A percentile compares a stretch with the other conserved stretches of the same genome.
Conservation (phyloP, 2,888 invertebrate genomes). For the Heterodera filipjevi region DNA sequence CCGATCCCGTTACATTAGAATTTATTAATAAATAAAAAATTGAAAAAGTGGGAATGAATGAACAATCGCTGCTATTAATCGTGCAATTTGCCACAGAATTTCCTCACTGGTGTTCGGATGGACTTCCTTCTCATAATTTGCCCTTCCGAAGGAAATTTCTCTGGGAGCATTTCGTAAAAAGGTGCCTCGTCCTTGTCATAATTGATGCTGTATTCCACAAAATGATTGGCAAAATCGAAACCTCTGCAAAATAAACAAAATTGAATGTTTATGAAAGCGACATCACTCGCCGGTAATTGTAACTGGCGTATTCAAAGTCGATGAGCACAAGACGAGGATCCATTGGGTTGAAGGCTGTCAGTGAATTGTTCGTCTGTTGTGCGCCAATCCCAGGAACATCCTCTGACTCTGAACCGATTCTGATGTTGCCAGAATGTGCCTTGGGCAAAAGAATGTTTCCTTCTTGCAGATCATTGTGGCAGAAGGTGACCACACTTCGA, state of each 20-base stretch:
- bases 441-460: no score
- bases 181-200: constrained; percentile 81
- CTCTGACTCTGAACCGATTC: no score
- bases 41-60: no score
- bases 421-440: no score
- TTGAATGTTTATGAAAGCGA: not conserved
- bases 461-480: no score
- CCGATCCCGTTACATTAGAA: no score
- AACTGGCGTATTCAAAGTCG: constrained; percentile 66
- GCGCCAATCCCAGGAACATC: no score
- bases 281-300: constrained; percentile 75
- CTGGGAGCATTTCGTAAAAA: constrained; percentile 75
- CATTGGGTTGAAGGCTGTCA: constrained; percentile 64
- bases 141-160: constrained; percentile 69
- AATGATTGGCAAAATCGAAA: constrained; percentile 92
- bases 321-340: constrained; percentile 66
- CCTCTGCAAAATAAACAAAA: no score
- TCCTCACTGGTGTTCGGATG: constrained; percentile 25
- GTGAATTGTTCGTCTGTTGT: constrained; percentile 45
- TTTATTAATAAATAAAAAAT: no score
- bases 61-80: no score
- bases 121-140: constrained; percentile 39
- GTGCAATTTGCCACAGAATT: constrained; percentile 27
- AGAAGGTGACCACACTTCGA: no score
- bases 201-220: constrained; percentile 86